Evolutionary conservation across 2,113 vertebrate genomes (phyloP), one percentile per base, ranked within the genome.

Genomic region (Colinus virginianus): DNA sequence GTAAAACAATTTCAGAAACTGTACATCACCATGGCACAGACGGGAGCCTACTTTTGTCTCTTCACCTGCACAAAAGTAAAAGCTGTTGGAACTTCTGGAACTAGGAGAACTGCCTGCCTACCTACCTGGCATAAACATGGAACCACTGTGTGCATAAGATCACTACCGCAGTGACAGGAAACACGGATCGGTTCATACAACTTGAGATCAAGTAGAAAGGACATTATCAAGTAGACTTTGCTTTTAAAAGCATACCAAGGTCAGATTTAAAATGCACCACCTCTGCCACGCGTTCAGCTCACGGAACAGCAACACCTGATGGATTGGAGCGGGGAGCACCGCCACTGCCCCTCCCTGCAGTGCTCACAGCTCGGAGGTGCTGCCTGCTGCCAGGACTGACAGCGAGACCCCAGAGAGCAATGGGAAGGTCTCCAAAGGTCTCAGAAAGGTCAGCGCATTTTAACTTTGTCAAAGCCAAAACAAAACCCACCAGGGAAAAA

Each of bases 1-100:
- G 98, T 98, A 99, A 99, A 99, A 98, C 98, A 97, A 98, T 97
- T 98, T 98, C 97, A 96, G 97, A 98, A 98, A 98, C 98, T 98
- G 98, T 97, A 97, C 98, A 98, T 97, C 94, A 92, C 98, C 97
- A 98, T 98, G 98, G 98, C 97, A 98, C 97, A 97, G 97, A 98
- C 97, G 95, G 97, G 90, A 97, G 98, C 97, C 98, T 96, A 97
- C 97, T 95, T 97, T 89, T 97, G 96, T 94, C 88, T 93, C 90
- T 96, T 97, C 96, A 97, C 97, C 96, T 97, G 97, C 97, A 98
- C 97, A 96, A 97, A 98, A 98, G 97, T 96, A 93, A 98, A 96
- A 97, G 97, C 97, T 86, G 89, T 84, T n/a, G 92, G 92, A 94
- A 94, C 84, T 95, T 94, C 82, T 78, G 95, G 49, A 98, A 97